These are phyloP conservation scores for Macrostomum lignano DNA, from an alignment of 1,140 invertebrate species.

Conservation along the genomic window DNA sequence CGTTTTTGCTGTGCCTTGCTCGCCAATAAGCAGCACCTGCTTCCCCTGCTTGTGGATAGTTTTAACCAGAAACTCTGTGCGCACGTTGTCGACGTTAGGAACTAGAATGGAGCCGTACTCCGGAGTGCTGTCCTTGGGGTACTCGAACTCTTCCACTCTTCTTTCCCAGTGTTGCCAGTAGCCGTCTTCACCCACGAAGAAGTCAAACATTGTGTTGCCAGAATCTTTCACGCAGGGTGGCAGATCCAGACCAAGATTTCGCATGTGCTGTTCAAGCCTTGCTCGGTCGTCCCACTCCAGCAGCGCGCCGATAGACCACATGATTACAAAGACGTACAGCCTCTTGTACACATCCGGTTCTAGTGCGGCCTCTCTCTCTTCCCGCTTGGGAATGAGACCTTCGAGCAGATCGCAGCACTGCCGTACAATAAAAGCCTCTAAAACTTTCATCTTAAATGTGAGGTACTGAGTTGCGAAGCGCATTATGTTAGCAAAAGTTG, in stretches of 20 bases:
- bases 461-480: slow-evolving; percentile 56
- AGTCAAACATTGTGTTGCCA: slow-evolving; percentile 56
- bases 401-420: slow-evolving; percentile 38
- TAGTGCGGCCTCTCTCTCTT: slow-evolving; percentile 33
- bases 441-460: slow-evolving; percentile 46
- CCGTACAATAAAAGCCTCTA: slow-evolving; percentile 60
- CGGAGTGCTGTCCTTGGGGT: slow-evolving; percentile 51
- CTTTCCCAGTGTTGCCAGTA: slow-evolving; percentile 64
- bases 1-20: slow-evolving; percentile 10
- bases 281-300: slow-evolving; percentile 50
- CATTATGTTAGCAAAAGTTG: slow-evolving; percentile 47
- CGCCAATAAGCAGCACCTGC: slow-evolving; percentile 9
- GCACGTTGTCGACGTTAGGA: slow-evolving; percentile 23
- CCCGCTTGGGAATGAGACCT: slow-evolving; percentile 39
- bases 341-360: slow-evolving; percentile 58
- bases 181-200: slow-evolving; percentile 49
- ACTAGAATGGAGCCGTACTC: slow-evolving; percentile 19
- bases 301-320: slow-evolving; percentile 65
- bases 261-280: slow-evolving; percentile 20
- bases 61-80: slow-evolving; percentile 18
- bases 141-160: slow-evolving; percentile 42
- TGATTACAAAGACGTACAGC: slow-evolving; percentile 39
- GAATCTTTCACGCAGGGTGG: slow-evolving; percentile 25
- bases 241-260: slow-evolving; percentile 13
- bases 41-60: slow-evolving; percentile 25